Conservation (phyloP, 2,888 invertebrate genomes). For the Aromia moschata region DNA sequence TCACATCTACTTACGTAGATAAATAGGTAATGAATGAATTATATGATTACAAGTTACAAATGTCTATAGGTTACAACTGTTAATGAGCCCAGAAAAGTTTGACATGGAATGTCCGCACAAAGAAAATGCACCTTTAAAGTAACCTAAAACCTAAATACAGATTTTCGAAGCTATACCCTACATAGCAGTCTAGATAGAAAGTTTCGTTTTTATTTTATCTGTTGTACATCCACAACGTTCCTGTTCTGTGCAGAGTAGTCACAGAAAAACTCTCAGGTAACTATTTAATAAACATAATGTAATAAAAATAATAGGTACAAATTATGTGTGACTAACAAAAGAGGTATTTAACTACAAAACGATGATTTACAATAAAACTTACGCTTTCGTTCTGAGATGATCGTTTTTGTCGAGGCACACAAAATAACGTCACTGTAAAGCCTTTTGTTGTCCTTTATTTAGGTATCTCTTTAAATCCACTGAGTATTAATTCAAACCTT, state of each 20-base stretch:
- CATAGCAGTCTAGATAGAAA: constrained; percentile 2
- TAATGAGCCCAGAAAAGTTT: too few relatives aligned
- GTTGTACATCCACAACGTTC: neutral
- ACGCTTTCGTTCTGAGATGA: constrained; percentile 68
- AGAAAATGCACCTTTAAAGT: neutral
- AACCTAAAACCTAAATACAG: constrained; percentile 16
- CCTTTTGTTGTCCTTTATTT: constrained; percentile 40
- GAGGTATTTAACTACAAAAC: too few relatives aligned
- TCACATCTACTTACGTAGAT: neutral
- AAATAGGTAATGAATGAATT: neutral
- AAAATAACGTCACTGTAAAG: constrained; percentile 67
- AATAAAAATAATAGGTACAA: too few relatives aligned
- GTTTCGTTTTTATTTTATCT: constrained; percentile 4
- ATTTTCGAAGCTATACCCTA: neutral
- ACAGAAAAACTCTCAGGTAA: too few relatives aligned
- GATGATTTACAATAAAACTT: too few relatives aligned
- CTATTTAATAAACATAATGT: too few relatives aligned
- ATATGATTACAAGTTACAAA: neutral
- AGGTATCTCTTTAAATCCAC: constrained; percentile 15
- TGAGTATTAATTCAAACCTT: constrained; percentile 2
- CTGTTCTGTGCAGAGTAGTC: too few relatives aligned
- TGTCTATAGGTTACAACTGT: too few relatives aligned
- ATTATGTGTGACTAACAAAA: too few relatives aligned
- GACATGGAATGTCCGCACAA: constrained; percentile 12
- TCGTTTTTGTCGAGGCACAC: constrained; percentile 70